A percentile compares a stretch with the other conserved stretches of the same genome.
These are phyloP conservation scores for Myotis davidii DNA, from an alignment of 2,113 vertebrate genomes.

Conservation along the genomic window DNA sequence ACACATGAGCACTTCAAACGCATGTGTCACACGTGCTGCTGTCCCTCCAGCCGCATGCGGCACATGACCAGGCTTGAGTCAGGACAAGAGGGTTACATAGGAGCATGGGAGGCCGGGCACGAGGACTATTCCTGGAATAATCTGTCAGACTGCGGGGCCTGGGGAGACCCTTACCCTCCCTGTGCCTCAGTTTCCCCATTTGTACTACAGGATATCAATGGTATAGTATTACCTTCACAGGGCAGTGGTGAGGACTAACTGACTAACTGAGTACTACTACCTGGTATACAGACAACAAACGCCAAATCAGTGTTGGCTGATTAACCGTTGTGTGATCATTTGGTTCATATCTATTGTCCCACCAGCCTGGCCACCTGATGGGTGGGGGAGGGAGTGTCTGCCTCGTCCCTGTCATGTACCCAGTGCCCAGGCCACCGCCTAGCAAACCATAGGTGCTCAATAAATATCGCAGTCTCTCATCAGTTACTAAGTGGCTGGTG, in stretches of 20 bases:
- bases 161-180: neutral
- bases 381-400: too few relatives aligned
- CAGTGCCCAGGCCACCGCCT: neutral
- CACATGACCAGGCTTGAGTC: neutral
- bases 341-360: neutral
- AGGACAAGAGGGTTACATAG: neutral
- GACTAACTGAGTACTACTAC: neutral
- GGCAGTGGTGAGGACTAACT: neutral
- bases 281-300: neutral
- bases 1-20: neutral
- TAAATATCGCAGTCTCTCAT: neutral
- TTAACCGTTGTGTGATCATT: neutral
- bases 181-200: neutral
- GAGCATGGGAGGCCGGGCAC: neutral
- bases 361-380: too few relatives aligned
- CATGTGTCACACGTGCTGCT: fast-evolving
- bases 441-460: neutral
- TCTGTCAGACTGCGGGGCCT: neutral
- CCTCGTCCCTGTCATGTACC: neutral
- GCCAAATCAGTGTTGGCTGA: neutral
- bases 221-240: neutral
- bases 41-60: neutral
- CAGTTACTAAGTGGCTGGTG: neutral
- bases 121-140: neutral
- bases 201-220: neutral